Base-by-base conservation (phyloP, 2,888 invertebrate genomes). In the Oegoconia quadripuncta region DNA sequence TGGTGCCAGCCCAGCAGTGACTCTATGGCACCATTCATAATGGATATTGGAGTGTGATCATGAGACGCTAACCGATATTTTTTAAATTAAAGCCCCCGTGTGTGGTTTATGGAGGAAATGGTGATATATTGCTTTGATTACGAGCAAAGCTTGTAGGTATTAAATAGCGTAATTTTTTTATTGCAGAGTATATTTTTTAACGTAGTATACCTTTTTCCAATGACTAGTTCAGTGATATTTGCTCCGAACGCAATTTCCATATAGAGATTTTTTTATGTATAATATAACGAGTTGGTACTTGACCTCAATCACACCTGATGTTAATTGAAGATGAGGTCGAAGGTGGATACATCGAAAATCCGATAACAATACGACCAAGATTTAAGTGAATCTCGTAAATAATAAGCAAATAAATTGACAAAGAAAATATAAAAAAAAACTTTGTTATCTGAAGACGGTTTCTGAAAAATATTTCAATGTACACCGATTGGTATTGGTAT, bases 21-120 rank as follows among this genome's bases (percentile, higher is more conserved):
- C 59, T 61, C 53, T 66, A 75, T 78, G 71, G 74, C 75, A 66
- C 42, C 38, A 41, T 46, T 20, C 39, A 46, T 66, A 63, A 66
- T 68, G 64, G 59, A 68, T 62, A 63, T 66, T 66, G 60, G 50
- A 45, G 44, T 50, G 43, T 50, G 44, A 42, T 38, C 47, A 47
- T 12, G 48, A 35, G 39, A 34, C 30, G 34, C 41, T 48, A 50
- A 49, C 51, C 55, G 48, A 55, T 59, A 47, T 46, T 34, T 39
- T 39, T 34, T 42, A 41, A 44, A 42, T 45, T 44, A 37, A 44
- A 14, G 3, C 13, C 44, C 49, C 47, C 50, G 42, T 30, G 48
- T 58, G 55, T 50, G 52, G 44, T 53, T 57, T 59, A 59, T 56
- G 41, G 56, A 40, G 14, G 38, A 38, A 47, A 48, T n/a, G 30